Conservation (phyloP, 2,888 invertebrate genomes). For the Drosophila meridiana region DNA sequence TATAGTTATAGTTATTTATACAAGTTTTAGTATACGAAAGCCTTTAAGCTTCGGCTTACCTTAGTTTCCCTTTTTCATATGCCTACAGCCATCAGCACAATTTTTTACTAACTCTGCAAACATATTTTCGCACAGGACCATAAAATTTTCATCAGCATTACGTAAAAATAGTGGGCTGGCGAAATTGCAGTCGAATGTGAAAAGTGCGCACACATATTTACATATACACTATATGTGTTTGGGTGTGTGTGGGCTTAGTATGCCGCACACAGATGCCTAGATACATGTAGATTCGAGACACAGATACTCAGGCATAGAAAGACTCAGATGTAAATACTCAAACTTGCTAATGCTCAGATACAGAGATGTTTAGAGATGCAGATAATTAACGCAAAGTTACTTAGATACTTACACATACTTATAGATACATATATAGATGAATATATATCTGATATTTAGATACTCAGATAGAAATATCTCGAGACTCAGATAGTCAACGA, state of each 20-base stretch:
- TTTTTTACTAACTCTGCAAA: not conserved
- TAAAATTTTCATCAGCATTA: conserved; percentile 72
- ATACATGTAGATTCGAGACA: not conserved
- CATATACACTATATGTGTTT: not conserved
- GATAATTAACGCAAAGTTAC: not conserved
- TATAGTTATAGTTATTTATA: no score
- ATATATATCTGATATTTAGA: not conserved
- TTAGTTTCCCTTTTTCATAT: not conserved
- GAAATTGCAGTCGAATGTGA: conserved; percentile 66
- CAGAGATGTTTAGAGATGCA: not conserved
- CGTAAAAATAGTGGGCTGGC: conserved; percentile 56
- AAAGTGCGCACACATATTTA: conserved; percentile 32
- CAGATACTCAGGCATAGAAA: not conserved
- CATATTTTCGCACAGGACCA: conserved; percentile 38
- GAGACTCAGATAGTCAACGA: not conserved
- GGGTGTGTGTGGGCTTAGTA: not conserved
- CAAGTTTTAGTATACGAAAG: not conserved
- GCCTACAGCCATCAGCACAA: not conserved
- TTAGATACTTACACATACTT: not conserved
- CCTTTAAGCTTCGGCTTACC: not conserved
- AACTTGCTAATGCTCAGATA: not conserved
- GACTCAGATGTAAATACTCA: not conserved
- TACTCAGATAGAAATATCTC: not conserved
- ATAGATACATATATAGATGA: not conserved
- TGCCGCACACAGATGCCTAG: conserved; percentile 11